phyloP scores from a whole-genome alignment of 2,113 vertebrate species.

The Podarcis cretensis region DNA sequence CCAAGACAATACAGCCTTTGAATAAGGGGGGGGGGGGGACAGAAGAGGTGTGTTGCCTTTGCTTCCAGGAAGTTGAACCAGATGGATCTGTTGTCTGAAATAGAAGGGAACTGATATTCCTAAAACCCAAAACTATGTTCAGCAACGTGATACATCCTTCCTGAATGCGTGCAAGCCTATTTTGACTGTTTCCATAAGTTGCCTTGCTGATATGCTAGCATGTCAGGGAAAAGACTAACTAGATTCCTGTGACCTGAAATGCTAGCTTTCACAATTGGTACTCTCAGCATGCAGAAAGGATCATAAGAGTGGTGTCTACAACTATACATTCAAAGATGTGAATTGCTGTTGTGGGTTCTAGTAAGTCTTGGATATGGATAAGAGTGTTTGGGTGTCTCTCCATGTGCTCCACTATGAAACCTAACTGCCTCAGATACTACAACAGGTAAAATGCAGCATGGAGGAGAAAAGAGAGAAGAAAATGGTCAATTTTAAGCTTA shows the following conservation, averaged over 20 bases:
- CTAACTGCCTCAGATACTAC: neutral
- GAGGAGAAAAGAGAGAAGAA: neutral
- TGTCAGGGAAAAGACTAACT: neutral
- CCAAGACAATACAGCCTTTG: neutral
- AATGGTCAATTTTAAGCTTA: neutral
- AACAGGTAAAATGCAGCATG: neutral
- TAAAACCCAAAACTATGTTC: neutral
- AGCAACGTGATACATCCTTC: neutral
- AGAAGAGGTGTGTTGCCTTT: neutral
- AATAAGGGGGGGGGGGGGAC: no score
- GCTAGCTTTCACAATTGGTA: neutral
- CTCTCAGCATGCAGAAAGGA: no score
- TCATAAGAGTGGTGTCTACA: neutral
- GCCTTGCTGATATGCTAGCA: neutral
- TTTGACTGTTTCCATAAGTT: no score
- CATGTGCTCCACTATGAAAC: neutral
- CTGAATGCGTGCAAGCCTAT: no score
- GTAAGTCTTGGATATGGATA: neutral
- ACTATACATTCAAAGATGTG: neutral
- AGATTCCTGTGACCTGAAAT: neutral
- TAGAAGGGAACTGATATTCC: neutral
- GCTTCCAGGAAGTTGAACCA: neutral
- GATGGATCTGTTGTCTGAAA: neutral
- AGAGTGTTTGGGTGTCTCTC: neutral
- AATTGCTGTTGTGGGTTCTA: neutral